Evolutionary conservation across 1,140 invertebrate genomes (phyloP).

Genomic region (Zeugodacus cucurbitae): DNA sequence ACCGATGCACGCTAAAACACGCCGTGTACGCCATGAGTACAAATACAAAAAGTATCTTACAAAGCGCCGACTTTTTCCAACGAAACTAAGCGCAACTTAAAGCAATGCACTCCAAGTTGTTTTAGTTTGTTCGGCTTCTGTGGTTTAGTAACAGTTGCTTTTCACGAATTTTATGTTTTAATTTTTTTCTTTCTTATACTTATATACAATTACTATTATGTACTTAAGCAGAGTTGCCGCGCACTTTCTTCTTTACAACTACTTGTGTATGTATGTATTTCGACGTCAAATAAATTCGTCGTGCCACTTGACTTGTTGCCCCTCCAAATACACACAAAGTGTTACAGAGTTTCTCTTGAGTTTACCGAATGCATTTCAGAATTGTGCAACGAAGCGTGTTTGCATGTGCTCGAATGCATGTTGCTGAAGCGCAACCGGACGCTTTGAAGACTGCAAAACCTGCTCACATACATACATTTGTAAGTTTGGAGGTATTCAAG

Average conservation of each 20-base stretch:
- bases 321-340: background rate
- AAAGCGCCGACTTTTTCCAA: background rate
- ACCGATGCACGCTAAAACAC: background rate
- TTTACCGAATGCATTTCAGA: background rate
- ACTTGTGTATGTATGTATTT: no score
- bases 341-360: background rate
- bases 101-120: background rate
- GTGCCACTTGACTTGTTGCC: background rate
- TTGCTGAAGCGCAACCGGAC: background rate
- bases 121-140: background rate
- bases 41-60: background rate
- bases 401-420: background rate
- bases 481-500: background rate
- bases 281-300: background rate
- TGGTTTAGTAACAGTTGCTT: background rate
- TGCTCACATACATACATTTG: no score
- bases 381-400: slow-evolving; percentile 8
- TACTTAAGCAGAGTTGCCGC: background rate
- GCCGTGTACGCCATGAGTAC: background rate
- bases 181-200: background rate
- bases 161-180: background rate
- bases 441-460: background rate
- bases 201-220: no score
- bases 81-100: background rate
- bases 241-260: background rate